Evolutionary conservation across 2,797 vertebrate species (phyloP).

Genomic region (Acropternis orthonyx): DNA sequence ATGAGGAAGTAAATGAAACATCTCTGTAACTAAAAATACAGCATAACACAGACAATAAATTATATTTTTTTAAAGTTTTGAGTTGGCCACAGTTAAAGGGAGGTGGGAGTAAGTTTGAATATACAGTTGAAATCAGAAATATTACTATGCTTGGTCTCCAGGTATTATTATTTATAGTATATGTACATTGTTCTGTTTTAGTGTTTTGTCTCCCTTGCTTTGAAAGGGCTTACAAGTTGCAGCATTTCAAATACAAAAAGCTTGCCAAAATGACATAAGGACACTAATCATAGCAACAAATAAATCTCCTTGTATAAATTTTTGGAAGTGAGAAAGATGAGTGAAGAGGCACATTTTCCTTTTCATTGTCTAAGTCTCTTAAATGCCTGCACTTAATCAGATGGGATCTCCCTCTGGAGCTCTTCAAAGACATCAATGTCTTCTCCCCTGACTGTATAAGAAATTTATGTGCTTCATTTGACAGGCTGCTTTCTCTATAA

Average conservation of each 20-base stretch:
- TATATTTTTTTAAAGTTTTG: neutral
- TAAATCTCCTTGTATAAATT: conserved; percentile 4
- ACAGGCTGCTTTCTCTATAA: neutral
- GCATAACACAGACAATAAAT: neutral
- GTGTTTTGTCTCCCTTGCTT: neutral
- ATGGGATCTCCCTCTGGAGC: conserved; percentile 22
- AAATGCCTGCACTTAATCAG: conserved; percentile 24
- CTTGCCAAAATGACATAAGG: neutral
- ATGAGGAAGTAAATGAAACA: neutral
- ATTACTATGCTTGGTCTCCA: neutral
- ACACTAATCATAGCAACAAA: neutral
- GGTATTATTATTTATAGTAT: neutral
- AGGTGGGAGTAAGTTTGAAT: neutral
- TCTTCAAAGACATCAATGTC: conserved; percentile 15
- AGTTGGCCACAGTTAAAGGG: neutral
- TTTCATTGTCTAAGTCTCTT: conserved; percentile 10
- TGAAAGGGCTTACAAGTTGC: neutral
- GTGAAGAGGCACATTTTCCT: conserved; percentile 4
- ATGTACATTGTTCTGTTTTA: neutral
- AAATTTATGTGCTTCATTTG: conserved; percentile 34
- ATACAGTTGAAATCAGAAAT: neutral
- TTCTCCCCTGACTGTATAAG: neutral
- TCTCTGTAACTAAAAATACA: neutral
- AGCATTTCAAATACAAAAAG: neutral
- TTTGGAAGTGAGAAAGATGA: neutral